Conservation (phyloP, 2,113 vertebrate species). For the Anhinga anhinga region DNA sequence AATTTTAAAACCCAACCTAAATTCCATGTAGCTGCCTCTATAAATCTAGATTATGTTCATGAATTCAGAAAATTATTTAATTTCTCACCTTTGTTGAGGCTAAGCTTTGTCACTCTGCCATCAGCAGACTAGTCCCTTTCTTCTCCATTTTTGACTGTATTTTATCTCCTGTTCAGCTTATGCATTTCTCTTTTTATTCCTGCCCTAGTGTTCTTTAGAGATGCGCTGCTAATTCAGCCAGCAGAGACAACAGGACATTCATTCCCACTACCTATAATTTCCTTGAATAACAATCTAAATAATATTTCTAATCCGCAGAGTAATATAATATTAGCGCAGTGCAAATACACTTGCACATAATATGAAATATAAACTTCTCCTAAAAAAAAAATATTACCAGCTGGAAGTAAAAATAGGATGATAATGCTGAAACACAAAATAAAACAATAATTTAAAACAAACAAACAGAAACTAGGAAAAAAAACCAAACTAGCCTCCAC, state of each 20-base stretch:
- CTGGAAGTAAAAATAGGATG: slow-evolving; percentile 52
- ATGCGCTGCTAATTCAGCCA: not conserved
- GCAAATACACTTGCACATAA: slow-evolving; percentile 40
- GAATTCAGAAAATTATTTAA: not conserved
- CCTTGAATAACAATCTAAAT: not conserved
- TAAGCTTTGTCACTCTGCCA: not conserved
- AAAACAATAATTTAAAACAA: slow-evolving; percentile 12
- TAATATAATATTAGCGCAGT: not conserved
- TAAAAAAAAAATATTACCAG: slow-evolving; percentile 23
- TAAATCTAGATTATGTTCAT: not conserved
- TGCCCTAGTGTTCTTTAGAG: not conserved
- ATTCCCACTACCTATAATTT: not conserved
- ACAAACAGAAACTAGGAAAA: not conserved
- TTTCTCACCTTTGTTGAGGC: not conserved
- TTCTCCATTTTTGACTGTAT: not conserved
- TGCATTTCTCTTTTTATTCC: not conserved
- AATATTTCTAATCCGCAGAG: slow-evolving; percentile 34
- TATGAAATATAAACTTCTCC: slow-evolving; percentile 7
- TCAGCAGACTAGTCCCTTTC: not conserved
- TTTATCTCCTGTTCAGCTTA: not conserved
- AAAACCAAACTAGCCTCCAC: not conserved
- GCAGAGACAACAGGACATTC: not conserved
- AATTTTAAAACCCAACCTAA: not conserved
- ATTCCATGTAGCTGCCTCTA: not conserved
- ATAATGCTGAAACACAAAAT: slow-evolving; percentile 33